Base-by-base conservation (phyloP, 2,888 invertebrate species). In the Zonitis immaculata region DNA sequence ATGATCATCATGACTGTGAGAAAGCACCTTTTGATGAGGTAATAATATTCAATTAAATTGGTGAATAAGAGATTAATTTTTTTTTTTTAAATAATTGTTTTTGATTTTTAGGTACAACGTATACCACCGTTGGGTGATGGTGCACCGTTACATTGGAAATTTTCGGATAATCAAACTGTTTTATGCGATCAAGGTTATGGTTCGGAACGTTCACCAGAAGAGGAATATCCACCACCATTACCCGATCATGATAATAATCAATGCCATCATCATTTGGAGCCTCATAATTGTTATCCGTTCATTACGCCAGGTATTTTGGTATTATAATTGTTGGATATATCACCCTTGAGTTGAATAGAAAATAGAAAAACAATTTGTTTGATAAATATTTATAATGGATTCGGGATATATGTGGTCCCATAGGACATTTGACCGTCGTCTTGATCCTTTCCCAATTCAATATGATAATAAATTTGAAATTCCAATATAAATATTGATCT, bases 191-290 rank as follows among this genome's bases (percentile, higher is more conserved):
- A 88, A 70, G 88, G 88, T 32, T 88, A 88, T 73, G 88, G 86
- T 0, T 87, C 87, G 8, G 88, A 88, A 70, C 77, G 87, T 42
- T 88, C 88, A 1, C 88, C 88, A 1, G 88, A 88, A 73, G 88
- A 88, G 60, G 88, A 88, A 73, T 84, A 82, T 75, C 85, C 85
- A 26, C 86, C 87, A 6, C 82, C 85, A 14, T 76, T 87, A 52
- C 83, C 82, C 14, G 77, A 62, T 72, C 76, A 76, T 63, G 77
- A 82, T 53, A 79, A 79, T 35, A 52, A 42, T 42, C 77, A 82
- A 35, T 82, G 81, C 65, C 78, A 67, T 58, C 81, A 82, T 66
- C 82, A 82, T 64, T 77, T 81, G n/a, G 82, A 83, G 62, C 76
- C 82, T 28, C 77, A 83, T 60, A 75, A 79, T 30, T 81, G 84